phyloP scores from a whole-genome alignment of 2,888 invertebrate genomes.

The Hydrotaea cyrtoneurina region DNA sequence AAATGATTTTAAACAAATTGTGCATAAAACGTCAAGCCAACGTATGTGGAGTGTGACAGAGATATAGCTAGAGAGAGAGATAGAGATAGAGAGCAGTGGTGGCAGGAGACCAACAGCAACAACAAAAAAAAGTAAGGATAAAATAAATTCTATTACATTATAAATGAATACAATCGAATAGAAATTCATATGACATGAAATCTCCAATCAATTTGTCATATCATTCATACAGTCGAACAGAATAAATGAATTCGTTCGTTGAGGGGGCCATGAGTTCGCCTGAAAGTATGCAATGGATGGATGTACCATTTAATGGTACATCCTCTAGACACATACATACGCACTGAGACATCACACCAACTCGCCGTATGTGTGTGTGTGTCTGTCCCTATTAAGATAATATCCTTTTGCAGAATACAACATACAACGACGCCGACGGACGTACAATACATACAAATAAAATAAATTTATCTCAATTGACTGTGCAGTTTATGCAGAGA shows the following conservation, averaged over 20 bases:
- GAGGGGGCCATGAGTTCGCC: not conserved
- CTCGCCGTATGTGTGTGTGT: not conserved
- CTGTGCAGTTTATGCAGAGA: not conserved
- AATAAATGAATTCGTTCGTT: slow-evolving; percentile 21
- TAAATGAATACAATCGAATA: slow-evolving; percentile 37
- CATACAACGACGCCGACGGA: too few relatives aligned
- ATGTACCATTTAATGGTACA: not conserved
- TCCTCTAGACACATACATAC: not conserved
- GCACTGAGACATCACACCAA: too few relatives aligned
- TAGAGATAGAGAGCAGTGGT: not conserved
- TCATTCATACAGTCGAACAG: slow-evolving; percentile 10
- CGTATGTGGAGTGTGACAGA: not conserved
- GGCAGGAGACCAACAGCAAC: not conserved
- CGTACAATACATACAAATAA: slow-evolving; percentile 6
- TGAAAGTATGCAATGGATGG: not conserved
- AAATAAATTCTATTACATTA: slow-evolving; percentile 43
- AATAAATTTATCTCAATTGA: slow-evolving; percentile 46
- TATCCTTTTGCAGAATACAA: slow-evolving; percentile 21
- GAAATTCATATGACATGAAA: slow-evolving; percentile 50
- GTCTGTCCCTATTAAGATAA: slow-evolving; percentile 40
- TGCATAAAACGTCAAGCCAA: not conserved
- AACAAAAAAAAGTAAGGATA: not conserved
- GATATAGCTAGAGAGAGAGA: too few relatives aligned
- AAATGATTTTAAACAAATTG: slow-evolving; percentile 35
- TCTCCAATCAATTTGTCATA: slow-evolving; percentile 60